Percentiles rank a stretch among this genome's conserved stretches.
Conservation (phyloP, 92 coral and sea anemone species). For the Actinostola sp. region DNA sequence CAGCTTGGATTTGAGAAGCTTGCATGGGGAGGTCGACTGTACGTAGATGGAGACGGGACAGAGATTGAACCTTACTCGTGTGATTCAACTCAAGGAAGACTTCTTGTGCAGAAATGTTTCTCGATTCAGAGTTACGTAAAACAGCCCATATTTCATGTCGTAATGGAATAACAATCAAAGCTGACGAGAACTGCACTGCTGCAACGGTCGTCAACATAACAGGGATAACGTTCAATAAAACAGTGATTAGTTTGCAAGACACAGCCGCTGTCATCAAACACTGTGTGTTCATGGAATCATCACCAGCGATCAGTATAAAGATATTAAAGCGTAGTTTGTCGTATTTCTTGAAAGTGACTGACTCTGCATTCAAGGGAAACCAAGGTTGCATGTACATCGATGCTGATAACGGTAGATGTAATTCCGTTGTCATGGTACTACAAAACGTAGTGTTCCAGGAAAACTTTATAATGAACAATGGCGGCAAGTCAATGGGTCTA, state of each 20-base stretch:
- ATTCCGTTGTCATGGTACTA: background rate
- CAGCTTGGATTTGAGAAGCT: conserved; percentile 14
- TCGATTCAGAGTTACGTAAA: conserved; percentile 8
- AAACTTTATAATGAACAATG: background rate
- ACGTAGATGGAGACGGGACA: conserved; percentile 17
- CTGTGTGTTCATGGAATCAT: conserved; percentile 6
- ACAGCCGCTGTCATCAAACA: background rate
- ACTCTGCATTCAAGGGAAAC: conserved; percentile 4
- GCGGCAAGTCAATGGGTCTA: background rate
- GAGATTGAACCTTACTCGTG: conserved; percentile 22
- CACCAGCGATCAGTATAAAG: background rate
- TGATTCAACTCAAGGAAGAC: background rate
- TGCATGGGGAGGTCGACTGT: conserved; percentile 14
- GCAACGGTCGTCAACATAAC: background rate
- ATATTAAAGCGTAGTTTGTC: background rate
- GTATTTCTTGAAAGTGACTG: background rate
- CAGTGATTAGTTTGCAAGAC: background rate
- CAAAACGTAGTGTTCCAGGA: conserved; percentile 3
- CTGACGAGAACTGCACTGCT: background rate
- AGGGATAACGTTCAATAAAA: conserved; percentile 3
- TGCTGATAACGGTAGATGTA: background rate
- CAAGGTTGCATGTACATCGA: conserved; percentile 16
- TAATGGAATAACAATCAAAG: conserved; percentile 4
- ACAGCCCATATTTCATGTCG: conserved; percentile 21
- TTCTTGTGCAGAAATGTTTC: conserved; percentile 12